phyloP scores from a whole-genome alignment of 2,888 invertebrate genomes.

The Yponomeuta sedellus region DNA sequence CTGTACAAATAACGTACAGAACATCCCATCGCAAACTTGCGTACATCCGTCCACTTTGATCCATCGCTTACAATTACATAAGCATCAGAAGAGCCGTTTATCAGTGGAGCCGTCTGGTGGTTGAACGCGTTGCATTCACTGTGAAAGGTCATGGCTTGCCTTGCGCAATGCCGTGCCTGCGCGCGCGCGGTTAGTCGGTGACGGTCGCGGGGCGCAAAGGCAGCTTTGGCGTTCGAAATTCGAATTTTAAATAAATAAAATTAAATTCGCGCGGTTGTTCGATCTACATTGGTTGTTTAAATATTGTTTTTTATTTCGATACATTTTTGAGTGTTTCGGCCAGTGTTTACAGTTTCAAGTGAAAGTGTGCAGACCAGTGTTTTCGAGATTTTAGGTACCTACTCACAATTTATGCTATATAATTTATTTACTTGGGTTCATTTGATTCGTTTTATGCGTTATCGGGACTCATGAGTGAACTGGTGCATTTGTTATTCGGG shows the following conservation, averaged over 20 bases:
- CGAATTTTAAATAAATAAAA: not conserved
- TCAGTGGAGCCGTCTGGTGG: not conserved
- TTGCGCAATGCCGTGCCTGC: conserved; percentile 18
- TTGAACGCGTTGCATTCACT: conserved; percentile 12
- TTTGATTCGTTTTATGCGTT: no score
- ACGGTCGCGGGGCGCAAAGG: conserved; percentile 26
- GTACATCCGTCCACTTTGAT: not conserved
- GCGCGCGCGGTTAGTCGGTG: conserved; percentile 30
- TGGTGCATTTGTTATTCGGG: not conserved
- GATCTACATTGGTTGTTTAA: not conserved
- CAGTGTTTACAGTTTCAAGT: not conserved
- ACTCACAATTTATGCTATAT: no score
- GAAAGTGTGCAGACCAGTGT: not conserved
- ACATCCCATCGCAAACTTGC: not conserved
- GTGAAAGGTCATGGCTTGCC: conserved; percentile 20
- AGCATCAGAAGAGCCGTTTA: not conserved
- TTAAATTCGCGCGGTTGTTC: not conserved
- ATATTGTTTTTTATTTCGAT: not conserved
- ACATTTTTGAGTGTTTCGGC: not conserved
- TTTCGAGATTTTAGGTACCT: no score
- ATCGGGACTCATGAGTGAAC: no score
- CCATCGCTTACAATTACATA: conserved; percentile 6
- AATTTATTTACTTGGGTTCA: no score
- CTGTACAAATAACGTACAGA: no score
- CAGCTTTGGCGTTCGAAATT: not conserved